These are phyloP conservation scores for Takifugu ocellatus DNA, from an alignment of 2,797 vertebrate species.

Conservation along the genomic window DNA sequence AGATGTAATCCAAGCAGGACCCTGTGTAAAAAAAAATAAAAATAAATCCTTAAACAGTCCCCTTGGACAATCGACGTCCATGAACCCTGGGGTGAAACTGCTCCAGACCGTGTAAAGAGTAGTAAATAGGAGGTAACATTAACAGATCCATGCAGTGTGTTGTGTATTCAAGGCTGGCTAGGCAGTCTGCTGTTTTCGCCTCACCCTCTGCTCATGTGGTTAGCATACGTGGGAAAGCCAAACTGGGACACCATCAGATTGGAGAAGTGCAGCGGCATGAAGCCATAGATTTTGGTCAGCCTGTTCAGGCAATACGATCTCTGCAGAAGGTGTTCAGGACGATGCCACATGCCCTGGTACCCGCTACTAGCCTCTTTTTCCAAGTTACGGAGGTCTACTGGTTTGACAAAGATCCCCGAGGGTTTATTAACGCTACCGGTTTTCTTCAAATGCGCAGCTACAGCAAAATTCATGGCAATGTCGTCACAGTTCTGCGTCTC, in stretches of 20 bases:
- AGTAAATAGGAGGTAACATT: neutral
- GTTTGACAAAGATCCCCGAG: conserved; percentile 89
- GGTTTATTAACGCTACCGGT: conserved; percentile 58
- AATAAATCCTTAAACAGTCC: neutral
- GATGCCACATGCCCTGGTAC: conserved; percentile 94
- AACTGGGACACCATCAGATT: conserved; percentile 95
- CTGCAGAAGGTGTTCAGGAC: conserved; percentile 89
- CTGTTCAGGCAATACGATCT: conserved; percentile 91
- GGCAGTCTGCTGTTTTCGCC: neutral
- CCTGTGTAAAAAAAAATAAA: neutral
- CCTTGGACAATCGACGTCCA: neutral
- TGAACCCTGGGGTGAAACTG: conserved; percentile 8
- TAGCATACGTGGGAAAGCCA: conserved; percentile 92
- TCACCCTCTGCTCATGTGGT: conserved; percentile 86
- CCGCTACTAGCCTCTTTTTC: conserved; percentile 87
- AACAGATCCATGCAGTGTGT: too few species aligned
- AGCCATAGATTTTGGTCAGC: conserved; percentile 82
- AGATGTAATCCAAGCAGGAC: conserved; percentile 1
- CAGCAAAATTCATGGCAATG: conserved; percentile 90
- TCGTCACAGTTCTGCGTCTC: conserved; percentile 95
- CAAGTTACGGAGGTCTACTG: conserved; percentile 87
- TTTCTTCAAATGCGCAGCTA: conserved; percentile 72
- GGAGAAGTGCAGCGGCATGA: conserved; percentile 90
- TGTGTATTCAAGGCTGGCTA: neutral
- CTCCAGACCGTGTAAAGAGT: neutral